Evolutionary conservation across 2,888 invertebrate species (phyloP), one percentile per base, ranked within the genome.

Genomic region (Pammene aurita): DNA sequence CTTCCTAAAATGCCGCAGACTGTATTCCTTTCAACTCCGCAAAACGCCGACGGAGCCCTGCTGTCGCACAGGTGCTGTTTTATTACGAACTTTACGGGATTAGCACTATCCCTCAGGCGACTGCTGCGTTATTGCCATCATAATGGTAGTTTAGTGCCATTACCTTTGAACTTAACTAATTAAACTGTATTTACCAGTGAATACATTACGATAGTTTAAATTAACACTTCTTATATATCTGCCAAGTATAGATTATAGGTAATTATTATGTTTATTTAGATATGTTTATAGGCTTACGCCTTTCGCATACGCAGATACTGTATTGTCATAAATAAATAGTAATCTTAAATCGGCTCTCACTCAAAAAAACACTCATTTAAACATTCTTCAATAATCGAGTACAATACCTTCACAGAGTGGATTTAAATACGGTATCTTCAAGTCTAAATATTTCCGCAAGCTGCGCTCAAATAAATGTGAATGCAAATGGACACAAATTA

Each of bases 1-100:
- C 57, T 26, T 4, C n/a, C 13, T 7, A 34, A 13, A 41, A 41
- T 41, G 61, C 67, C 67, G 26, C 10, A 6, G 4, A 2, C 34
- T 6, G 13, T 14, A 42, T 48, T 46, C 55, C 48, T 38, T 9
- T 9, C 9, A 55, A 18, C 61, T 56, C 61, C 67, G 2, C 4
- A n/a, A 18, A 56, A 62, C 56, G 56, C 38, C 41, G n/a, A 13
- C n/a, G 56, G 56, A 34, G 0, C 26, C 5, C 14, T 34, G 5
- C 34, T 16, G 26, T 7, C 54, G 42, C 67, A 26, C 63, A 56
- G 56, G 63, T 68, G 52, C 66, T 52, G 63, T 56, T 67, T 67
- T 62, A 67, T 62, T 44, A 62, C 62, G 52, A 67, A 52, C 50
- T 63, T 67, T 57, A 57, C 50, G 63, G 57, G 48, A 13, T 42